Evolutionary conservation across 2,888 invertebrate species (phyloP).

Genomic region (Spisula subtruncata): DNA sequence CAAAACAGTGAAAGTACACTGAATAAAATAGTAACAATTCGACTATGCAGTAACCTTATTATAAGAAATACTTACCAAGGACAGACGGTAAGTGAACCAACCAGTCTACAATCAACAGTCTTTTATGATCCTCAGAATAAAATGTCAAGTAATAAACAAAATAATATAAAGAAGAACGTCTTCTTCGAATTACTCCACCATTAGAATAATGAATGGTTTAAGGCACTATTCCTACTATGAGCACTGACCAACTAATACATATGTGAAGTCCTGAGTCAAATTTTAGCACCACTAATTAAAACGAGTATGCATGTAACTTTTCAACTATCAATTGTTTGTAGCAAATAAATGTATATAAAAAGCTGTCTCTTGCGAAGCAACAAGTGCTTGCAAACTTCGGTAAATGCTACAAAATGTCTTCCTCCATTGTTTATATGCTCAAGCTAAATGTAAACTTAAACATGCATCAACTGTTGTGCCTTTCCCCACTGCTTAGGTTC

Average conservation of each 20-base stretch:
- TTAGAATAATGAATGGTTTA: neutral
- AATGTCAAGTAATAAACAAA: neutral
- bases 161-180: neutral
- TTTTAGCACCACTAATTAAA: constrained; percentile 7
- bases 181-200: neutral
- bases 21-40: too few species aligned
- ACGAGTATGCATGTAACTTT: neutral
- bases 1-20: too few species aligned
- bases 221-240: constrained; percentile 14
- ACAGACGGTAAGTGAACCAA: constrained; percentile 27
- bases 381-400: constrained; percentile 62
- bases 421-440: constrained; percentile 62
- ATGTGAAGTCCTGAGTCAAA: constrained; percentile 14
- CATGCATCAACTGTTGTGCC: neutral
- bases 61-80: constrained; percentile 16
- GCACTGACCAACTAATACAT: constrained; percentile 29
- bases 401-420: constrained; percentile 70
- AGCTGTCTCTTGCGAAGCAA: constrained; percentile 60
- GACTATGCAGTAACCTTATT: too few species aligned
- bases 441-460: constrained; percentile 19
- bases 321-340: neutral
- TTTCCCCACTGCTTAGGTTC: neutral
- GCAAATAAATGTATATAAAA: neutral
- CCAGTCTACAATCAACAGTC: neutral
- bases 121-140: neutral